A percentile compares a stretch with the other conserved stretches of the same genome.
These are phyloP conservation scores for Tapera naevia DNA, from an alignment of 2,797 vertebrate genomes.

Conservation along the genomic window DNA sequence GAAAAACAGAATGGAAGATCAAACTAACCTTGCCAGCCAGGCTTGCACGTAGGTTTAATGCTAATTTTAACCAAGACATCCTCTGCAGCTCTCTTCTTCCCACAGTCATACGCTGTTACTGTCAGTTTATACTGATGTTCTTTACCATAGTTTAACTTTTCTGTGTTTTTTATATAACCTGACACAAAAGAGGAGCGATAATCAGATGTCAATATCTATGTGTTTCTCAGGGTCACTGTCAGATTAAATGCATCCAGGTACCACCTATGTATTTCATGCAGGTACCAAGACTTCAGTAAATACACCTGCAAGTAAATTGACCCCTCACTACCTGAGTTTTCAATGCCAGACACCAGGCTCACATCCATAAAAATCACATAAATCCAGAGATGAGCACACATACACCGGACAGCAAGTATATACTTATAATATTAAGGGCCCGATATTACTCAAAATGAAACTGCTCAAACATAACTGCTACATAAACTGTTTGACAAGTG, in stretches of 20 bases:
- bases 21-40: conserved; percentile 94
- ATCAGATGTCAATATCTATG: neutral
- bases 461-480: neutral
- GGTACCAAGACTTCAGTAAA: neutral
- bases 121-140: conserved; percentile 95
- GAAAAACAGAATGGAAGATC: neutral
- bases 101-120: conserved; percentile 95
- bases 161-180: conserved; percentile 97
- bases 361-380: neutral
- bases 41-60: conserved; percentile 92
- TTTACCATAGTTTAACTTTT: conserved; percentile 92
- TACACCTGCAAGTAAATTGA: neutral
- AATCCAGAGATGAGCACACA: neutral
- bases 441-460: neutral
- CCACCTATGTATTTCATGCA: neutral
- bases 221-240: neutral
- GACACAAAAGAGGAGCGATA: neutral
- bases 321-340: neutral
- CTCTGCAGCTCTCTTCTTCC: conserved; percentile 93
- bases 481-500: neutral
- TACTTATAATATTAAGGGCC: too few species aligned
- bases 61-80: conserved; percentile 96
- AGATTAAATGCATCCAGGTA: neutral
- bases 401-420: neutral
- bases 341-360: neutral